Evolutionary conservation across 1,140 invertebrate genomes (phyloP).

Genomic region (Brevipalpus yothersi): DNA sequence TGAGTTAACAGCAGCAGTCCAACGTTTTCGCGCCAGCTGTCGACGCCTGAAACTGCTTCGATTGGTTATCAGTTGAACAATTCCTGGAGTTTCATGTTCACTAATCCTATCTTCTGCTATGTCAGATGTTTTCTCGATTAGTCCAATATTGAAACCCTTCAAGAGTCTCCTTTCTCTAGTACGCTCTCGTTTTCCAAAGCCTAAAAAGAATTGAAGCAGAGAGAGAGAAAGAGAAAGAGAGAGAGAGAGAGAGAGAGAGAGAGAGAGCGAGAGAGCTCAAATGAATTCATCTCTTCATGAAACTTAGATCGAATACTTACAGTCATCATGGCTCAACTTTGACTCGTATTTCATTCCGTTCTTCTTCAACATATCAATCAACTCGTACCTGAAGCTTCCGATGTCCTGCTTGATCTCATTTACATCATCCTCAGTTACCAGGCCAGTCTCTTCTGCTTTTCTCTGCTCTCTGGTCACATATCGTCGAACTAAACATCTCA

Average conservation of each 20-base stretch:
- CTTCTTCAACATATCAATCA: conserved; percentile 57
- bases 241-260: neutral
- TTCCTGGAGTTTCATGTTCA: neutral
- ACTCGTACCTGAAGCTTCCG: conserved; percentile 51
- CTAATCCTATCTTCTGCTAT: too few relatives aligned
- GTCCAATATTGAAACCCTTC: conserved; percentile 70
- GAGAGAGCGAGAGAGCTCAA: neutral
- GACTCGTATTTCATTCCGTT: conserved; percentile 38
- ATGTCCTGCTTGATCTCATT: conserved; percentile 90
- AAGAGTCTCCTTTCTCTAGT: conserved; percentile 54
- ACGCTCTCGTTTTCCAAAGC: conserved; percentile 50
- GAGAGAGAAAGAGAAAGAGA: neutral
- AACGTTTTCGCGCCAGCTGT: neutral
- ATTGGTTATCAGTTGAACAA: neutral
- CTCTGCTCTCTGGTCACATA: conserved; percentile 56
- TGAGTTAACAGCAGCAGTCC: neutral
- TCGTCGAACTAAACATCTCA: conserved; percentile 46
- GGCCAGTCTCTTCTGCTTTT: conserved; percentile 46
- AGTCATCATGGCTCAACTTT: neutral
- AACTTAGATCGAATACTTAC: neutral
- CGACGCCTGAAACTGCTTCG: neutral
- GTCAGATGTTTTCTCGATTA: conserved; percentile 35
- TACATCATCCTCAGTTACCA: conserved; percentile 80
- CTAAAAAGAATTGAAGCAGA: conserved; percentile 13
- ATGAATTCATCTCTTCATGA: neutral